phyloP scores from a whole-genome alignment of 2,888 invertebrate species.

The Biston stratarius region DNA sequence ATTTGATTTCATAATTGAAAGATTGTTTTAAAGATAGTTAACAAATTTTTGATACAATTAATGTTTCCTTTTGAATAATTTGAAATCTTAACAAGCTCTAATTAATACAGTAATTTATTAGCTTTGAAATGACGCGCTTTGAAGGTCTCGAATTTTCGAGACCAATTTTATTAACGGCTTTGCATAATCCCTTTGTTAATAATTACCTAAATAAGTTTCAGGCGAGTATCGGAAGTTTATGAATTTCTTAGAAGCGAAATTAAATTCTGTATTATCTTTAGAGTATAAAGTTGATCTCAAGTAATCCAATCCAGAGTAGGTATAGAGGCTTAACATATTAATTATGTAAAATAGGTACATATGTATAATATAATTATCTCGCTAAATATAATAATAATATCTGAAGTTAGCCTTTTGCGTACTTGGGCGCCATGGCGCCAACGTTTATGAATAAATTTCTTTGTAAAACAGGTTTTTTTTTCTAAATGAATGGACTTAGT shows the following conservation, averaged over 20 bases:
- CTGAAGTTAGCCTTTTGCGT: neutral
- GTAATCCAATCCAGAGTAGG: slow-evolving; percentile 5
- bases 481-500: neutral
- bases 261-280: slow-evolving; percentile 13
- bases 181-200: slow-evolving; percentile 22
- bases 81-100: slow-evolving; percentile 13
- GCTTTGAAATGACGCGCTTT: slow-evolving; percentile 24
- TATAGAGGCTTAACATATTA: slow-evolving; percentile 6
- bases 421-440: slow-evolving; percentile 9
- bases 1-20: neutral
- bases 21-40: too few relatives aligned
- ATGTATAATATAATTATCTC: neutral
- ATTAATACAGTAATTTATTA: slow-evolving; percentile 26
- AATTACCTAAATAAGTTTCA: slow-evolving; percentile 24
- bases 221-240: slow-evolving; percentile 16
- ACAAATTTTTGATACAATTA: slow-evolving; percentile 1
- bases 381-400: neutral
- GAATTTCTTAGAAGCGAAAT: slow-evolving; percentile 12
- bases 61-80: slow-evolving; percentile 8
- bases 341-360: neutral
- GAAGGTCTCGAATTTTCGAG: slow-evolving; percentile 18
- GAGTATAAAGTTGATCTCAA: slow-evolving; percentile 9
- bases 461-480: slow-evolving; percentile 12
- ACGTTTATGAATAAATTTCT: neutral
- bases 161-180: slow-evolving; percentile 24